Conservation (phyloP, 2,797 vertebrate species). For the Nasua narica region DNA sequence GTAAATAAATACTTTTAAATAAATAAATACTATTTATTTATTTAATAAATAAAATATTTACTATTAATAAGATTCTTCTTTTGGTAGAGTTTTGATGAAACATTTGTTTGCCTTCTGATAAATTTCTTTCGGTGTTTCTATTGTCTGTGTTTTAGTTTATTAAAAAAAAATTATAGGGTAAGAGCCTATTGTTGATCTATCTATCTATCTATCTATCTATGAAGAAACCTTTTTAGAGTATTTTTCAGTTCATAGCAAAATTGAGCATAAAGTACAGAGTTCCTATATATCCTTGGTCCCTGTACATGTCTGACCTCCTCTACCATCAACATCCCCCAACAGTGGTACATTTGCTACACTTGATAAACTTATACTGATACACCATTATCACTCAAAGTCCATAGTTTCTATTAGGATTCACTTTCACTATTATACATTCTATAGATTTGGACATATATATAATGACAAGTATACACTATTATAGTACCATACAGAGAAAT, state of each 20-base stretch:
- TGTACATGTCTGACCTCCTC: no score
- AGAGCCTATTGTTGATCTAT: not conserved
- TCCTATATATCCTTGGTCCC: not conserved
- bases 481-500: not conserved
- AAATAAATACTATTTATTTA: no score
- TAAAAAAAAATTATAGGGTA: not conserved
- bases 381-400: not conserved
- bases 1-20: no score
- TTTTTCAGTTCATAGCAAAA: not conserved
- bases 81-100: not conserved
- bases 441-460: not conserved
- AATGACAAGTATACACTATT: not conserved
- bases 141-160: not conserved
- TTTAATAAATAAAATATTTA: not conserved
- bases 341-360: not conserved
- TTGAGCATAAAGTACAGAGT: not conserved
- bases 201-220: not conserved
- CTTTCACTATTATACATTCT: not conserved
- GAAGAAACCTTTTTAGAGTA: not conserved
- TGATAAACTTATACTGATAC: not conserved
- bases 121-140: not conserved
- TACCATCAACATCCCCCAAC: not conserved
- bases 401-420: not conserved
- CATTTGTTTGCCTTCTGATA: not conserved
- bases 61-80: not conserved